Conservation (phyloP, 2,113 vertebrate genomes). For the Ictidomys tridecemlineatus region DNA sequence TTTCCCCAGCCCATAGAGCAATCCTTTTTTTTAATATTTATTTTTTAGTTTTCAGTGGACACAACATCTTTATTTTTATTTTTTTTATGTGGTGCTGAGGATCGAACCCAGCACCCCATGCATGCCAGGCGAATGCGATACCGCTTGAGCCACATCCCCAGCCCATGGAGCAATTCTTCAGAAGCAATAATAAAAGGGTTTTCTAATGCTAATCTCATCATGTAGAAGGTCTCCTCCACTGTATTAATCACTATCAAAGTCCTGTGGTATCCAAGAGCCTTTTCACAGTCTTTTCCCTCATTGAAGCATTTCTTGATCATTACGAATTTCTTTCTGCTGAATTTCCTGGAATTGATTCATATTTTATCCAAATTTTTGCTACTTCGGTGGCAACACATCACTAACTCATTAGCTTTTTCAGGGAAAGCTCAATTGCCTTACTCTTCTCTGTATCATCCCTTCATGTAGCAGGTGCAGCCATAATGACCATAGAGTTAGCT, state of each 20-base stretch:
- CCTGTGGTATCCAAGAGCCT: not conserved
- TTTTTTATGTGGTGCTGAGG: too few species aligned
- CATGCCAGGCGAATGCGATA: too few species aligned
- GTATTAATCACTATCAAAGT: not conserved
- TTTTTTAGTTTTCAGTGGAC: too few species aligned
- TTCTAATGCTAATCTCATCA: not conserved
- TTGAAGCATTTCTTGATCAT: not conserved
- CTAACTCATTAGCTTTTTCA: not conserved
- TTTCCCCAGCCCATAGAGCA: too few species aligned
- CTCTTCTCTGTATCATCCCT: not conserved
- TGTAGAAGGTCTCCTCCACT: not conserved
- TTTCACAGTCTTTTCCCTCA: not conserved
- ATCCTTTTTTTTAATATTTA: too few species aligned
- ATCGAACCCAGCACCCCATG: too few species aligned
- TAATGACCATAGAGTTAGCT: not conserved
- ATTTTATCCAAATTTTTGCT: not conserved
- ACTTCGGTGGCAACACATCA: not conserved
- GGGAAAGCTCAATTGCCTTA: not conserved
- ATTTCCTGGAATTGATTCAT: not conserved
- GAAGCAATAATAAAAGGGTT: not conserved
- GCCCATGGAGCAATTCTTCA: not conserved
- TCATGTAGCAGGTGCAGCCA: rapidly evolving
- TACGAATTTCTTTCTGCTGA: not conserved
- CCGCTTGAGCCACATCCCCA: too few species aligned
- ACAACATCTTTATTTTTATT: too few species aligned